Conservation (phyloP, 2,888 invertebrate genomes). For the Biston stratarius region DNA sequence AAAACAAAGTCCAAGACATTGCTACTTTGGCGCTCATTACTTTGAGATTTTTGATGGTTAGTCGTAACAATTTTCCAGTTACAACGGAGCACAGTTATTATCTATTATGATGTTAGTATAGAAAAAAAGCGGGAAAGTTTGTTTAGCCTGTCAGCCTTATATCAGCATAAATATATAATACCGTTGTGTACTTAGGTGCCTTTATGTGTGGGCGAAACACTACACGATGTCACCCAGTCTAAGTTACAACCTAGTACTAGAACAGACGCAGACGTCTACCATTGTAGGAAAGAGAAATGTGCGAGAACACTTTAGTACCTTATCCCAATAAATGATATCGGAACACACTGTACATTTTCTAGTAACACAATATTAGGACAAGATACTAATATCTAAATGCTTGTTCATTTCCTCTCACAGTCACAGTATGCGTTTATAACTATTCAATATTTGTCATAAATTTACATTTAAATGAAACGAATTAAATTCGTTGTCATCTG, state of each 20-base stretch:
- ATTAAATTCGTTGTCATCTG: conserved; percentile 39
- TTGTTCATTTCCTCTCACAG: not conserved
- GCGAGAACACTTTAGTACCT: conserved; percentile 1
- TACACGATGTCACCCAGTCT: conserved; percentile 46
- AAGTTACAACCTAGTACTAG: conserved; percentile 39
- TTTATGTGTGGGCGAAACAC: conserved; percentile 49
- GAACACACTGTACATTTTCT: not conserved
- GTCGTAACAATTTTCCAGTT: too few relatives aligned
- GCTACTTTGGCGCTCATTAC: too few relatives aligned
- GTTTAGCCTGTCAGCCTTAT: conserved; percentile 30
- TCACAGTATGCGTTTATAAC: conserved; percentile 4
- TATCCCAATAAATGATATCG: not conserved
- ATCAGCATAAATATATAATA: conserved; percentile 47
- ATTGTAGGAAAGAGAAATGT: conserved; percentile 9
- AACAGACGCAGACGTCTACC: conserved; percentile 15
- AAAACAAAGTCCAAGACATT: too few relatives aligned
- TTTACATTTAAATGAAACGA: conserved; percentile 52
- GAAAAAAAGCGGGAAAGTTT: conserved; percentile 32
- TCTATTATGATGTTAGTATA: not conserved
- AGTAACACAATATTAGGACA: conserved; percentile 2
- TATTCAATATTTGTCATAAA: conserved; percentile 34
- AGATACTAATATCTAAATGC: conserved; percentile 1
- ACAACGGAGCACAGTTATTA: too few relatives aligned
- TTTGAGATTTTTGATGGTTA: too few relatives aligned
- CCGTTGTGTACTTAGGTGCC: conserved; percentile 44